Percentiles rank a stretch among this genome's conserved stretches.
phyloP scores from a whole-genome alignment of 2,888 invertebrate genomes.

The Polylopha cassiicola region DNA sequence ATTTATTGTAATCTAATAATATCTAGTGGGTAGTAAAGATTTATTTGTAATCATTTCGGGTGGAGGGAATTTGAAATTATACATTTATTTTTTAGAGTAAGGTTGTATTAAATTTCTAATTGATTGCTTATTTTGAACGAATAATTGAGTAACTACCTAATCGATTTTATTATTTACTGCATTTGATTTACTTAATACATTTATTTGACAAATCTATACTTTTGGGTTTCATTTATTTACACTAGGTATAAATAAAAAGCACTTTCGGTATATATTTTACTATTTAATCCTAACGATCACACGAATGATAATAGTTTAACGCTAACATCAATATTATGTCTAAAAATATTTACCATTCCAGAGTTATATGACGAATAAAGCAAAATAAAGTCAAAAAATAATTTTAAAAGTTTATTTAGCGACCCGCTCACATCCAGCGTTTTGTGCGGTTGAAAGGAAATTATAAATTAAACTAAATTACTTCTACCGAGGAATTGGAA shows the following conservation, averaged over 20 bases:
- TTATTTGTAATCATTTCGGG: slow-evolving; percentile 2
- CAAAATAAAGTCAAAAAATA: slow-evolving; percentile 23
- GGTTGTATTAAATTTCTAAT: slow-evolving; percentile 11
- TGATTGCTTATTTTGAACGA: slow-evolving; percentile 14
- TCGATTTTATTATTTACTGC: slow-evolving; percentile 22
- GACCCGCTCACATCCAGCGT: too few relatives aligned
- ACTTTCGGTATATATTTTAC: slow-evolving; percentile 26
- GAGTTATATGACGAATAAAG: slow-evolving; percentile 23
- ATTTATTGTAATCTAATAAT: too few relatives aligned
- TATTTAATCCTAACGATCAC: slow-evolving; percentile 53
- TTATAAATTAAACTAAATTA: too few relatives aligned
- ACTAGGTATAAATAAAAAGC: slow-evolving; percentile 24
- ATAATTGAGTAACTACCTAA: slow-evolving; percentile 15
- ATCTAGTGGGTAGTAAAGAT: not conserved
- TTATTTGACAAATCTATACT: slow-evolving; percentile 23
- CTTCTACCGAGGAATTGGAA: too few relatives aligned
- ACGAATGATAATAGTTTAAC: slow-evolving; percentile 43
- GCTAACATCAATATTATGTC: slow-evolving; percentile 47
- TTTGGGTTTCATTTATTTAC: slow-evolving; percentile 14
- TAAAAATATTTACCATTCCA: slow-evolving; percentile 36
- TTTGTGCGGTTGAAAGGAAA: too few relatives aligned
- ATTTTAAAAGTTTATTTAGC: slow-evolving; percentile 11
- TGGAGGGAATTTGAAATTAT: slow-evolving; percentile 9
- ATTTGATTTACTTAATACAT: slow-evolving; percentile 24
- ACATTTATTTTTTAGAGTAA: slow-evolving; percentile 13